phyloP scores from a whole-genome alignment of 2,888 invertebrate species.

The Synanthedon formicaeformis region DNA sequence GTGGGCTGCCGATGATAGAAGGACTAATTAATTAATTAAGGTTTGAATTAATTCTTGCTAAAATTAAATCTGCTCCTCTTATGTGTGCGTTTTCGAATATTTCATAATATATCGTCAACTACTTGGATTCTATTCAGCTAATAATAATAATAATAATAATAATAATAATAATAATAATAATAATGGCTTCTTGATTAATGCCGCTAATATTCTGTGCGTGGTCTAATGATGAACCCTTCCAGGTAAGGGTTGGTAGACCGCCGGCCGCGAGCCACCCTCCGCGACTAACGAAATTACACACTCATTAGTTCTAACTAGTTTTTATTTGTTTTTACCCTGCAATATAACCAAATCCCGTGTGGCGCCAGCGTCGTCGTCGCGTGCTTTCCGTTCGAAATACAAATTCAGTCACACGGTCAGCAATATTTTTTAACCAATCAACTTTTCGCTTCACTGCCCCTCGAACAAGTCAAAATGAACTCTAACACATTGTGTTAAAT shows the following conservation, averaged over 20 bases:
- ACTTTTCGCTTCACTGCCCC: no score
- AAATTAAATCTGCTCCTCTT: no score
- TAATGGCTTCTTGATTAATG: slow-evolving; percentile 32
- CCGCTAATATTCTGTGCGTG: slow-evolving; percentile 14
- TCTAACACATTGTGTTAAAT: background rate
- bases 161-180: background rate
- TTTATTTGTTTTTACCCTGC: slow-evolving; percentile 43
- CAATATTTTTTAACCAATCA: background rate
- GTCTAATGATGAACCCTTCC: slow-evolving; percentile 40
- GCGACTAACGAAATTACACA: slow-evolving; percentile 57
- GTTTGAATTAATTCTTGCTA: no score
- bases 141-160: background rate
- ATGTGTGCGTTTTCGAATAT: no score
- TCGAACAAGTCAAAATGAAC: background rate
- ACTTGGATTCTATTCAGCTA: no score
- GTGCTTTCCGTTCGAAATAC: slow-evolving; percentile 16
- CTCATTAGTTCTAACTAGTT: slow-evolving; percentile 56
- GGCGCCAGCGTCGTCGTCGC: slow-evolving; percentile 20
- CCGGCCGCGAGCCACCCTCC: slow-evolving; percentile 57
- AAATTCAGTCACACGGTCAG: slow-evolving; percentile 10
- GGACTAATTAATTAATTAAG: no score
- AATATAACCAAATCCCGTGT: slow-evolving; percentile 15
- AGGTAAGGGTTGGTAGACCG: slow-evolving; percentile 47
- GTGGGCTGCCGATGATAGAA: no score
- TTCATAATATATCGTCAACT: no score